Evolutionary conservation across 2,113 vertebrate genomes (phyloP).

Genomic region (Dryoscopus gambensis): DNA sequence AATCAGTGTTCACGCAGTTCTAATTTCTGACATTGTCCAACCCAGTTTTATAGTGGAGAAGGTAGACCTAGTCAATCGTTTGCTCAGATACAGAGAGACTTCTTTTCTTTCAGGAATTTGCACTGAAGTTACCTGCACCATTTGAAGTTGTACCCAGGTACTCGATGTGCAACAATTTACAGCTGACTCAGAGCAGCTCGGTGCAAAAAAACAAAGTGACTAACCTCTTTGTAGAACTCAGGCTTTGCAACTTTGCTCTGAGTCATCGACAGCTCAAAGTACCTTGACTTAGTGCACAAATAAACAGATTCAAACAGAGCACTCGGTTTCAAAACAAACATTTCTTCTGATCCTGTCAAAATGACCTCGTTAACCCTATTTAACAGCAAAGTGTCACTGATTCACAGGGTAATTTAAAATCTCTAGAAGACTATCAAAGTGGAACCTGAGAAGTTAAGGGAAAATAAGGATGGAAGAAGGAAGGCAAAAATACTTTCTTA

Average conservation of each 20-base stretch:
- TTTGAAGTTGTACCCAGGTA: background rate
- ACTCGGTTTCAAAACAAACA: background rate
- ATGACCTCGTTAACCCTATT: background rate
- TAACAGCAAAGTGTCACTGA: background rate
- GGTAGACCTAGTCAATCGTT: background rate
- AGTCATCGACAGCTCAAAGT: conserved; percentile 53
- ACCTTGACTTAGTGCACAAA: conserved; percentile 9
- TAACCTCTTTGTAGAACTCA: conserved; percentile 32
- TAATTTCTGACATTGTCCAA: background rate
- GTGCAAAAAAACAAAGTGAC: conserved; percentile 53
- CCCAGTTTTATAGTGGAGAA: background rate
- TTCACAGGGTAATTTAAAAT: background rate
- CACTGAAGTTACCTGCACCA: conserved; percentile 1
- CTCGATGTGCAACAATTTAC: background rate
- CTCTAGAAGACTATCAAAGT: background rate
- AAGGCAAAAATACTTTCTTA: background rate
- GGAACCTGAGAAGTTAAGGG: background rate
- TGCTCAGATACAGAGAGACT: background rate
- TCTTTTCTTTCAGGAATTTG: conserved; percentile 7
- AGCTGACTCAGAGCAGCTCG: conserved; percentile 46
- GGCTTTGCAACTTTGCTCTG: conserved; percentile 40
- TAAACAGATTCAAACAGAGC: conserved; percentile 38
- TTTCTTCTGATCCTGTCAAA: background rate
- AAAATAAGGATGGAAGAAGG: background rate
- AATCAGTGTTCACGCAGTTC: background rate